Percentiles rank a stretch among this genome's conserved stretches.
These are phyloP conservation scores for Idaea biselata DNA, from an alignment of 2,888 invertebrate species.

Conservation along the genomic window DNA sequence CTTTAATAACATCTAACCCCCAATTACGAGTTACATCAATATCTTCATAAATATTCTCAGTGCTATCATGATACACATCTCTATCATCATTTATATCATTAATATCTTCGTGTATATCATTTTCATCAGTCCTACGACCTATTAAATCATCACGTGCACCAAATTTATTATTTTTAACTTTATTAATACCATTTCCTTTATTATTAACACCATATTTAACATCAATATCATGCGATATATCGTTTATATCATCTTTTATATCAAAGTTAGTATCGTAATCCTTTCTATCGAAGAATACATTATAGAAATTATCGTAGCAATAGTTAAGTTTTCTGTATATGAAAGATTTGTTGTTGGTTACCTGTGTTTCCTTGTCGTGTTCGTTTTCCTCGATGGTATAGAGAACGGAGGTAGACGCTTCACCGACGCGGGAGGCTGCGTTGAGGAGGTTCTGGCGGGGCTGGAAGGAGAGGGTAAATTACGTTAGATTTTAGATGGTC, in stretches of 20 bases:
- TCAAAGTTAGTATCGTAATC: conserved; percentile 58
- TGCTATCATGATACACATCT: conserved; percentile 55
- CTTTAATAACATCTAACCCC: conserved; percentile 70
- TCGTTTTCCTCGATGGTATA: conserved; percentile 95
- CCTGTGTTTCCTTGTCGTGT: conserved; percentile 89
- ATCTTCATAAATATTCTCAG: conserved; percentile 69
- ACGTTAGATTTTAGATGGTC: neutral
- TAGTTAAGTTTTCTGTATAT: conserved; percentile 73
- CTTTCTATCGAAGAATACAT: conserved; percentile 63
- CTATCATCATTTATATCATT: conserved; percentile 13
- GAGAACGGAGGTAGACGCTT: conserved; percentile 96
- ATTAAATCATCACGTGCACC: conserved; percentile 11
- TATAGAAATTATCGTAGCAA: conserved; percentile 75
- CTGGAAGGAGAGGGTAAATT: conserved; percentile 59
- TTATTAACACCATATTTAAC: conserved; percentile 5
- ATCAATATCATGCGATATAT: neutral
- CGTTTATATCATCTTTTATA: conserved; percentile 18
- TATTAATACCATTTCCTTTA: neutral
- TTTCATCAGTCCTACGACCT: conserved; percentile 21
- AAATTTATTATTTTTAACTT: conserved; percentile 6
- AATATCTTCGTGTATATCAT: conserved; percentile 28
- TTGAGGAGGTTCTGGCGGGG: conserved; percentile 95
- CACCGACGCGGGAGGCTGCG: conserved; percentile 97
- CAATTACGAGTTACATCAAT: conserved; percentile 56
- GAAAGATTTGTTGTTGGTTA: conserved; percentile 65